These are phyloP conservation scores for Polydrusus cervinus DNA, from an alignment of 2,888 invertebrate species.

Conservation along the genomic window DNA sequence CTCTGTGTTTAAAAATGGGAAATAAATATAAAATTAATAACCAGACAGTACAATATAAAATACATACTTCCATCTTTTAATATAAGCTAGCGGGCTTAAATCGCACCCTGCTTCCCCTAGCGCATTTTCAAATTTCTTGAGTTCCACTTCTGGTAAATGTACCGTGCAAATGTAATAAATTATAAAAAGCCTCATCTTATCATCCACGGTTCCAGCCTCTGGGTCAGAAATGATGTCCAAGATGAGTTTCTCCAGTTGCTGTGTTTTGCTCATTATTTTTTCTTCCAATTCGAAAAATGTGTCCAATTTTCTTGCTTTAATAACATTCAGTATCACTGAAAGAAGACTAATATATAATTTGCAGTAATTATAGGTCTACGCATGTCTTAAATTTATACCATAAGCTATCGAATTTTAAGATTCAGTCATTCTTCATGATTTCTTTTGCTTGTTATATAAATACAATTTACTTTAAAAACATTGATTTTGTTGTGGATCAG, in stretches of 20 bases:
- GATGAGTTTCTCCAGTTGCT: slow-evolving; percentile 83
- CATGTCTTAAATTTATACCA: too few relatives aligned
- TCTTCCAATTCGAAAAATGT: slow-evolving; percentile 98
- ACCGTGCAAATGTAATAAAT: slow-evolving; percentile 92
- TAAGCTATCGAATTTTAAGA: too few relatives aligned
- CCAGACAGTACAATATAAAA: slow-evolving; percentile 10
- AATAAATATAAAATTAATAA: not conserved
- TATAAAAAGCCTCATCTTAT: slow-evolving; percentile 93
- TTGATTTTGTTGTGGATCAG: too few relatives aligned
- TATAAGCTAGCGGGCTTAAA: slow-evolving; percentile 87
- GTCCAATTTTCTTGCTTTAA: slow-evolving; percentile 93
- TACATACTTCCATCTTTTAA: slow-evolving; percentile 92
- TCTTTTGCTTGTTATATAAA: too few relatives aligned
- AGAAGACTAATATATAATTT: slow-evolving; percentile 17
- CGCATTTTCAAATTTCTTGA: slow-evolving; percentile 87
- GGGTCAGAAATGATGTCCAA: slow-evolving; percentile 90
- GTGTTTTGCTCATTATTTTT: slow-evolving; percentile 93
- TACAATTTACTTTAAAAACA: too few relatives aligned
- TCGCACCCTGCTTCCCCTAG: slow-evolving; percentile 89
- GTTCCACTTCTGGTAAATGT: slow-evolving; percentile 86
- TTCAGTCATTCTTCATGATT: too few relatives aligned
- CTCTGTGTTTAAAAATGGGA: too few relatives aligned
- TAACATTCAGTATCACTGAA: slow-evolving; percentile 84
- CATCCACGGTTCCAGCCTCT: slow-evolving; percentile 90
- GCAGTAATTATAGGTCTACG: too few relatives aligned